phyloP scores from a whole-genome alignment of 2,797 vertebrate genomes.

The Gobionotothen gibberifrons region DNA sequence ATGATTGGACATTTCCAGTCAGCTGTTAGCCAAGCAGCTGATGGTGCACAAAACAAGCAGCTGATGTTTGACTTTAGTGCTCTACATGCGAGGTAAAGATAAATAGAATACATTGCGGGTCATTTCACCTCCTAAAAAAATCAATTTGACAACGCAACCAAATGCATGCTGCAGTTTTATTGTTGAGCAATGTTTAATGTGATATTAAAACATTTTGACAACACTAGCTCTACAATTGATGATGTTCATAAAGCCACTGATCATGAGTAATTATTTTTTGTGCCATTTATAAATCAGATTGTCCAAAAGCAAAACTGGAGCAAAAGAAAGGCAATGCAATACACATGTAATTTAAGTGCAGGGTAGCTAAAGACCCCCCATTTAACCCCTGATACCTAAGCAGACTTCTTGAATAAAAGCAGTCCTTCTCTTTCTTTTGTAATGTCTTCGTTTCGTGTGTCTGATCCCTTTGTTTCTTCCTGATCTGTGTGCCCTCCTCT shows the following conservation, averaged over 20 bases:
- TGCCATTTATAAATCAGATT: not conserved
- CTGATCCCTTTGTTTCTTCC: slow-evolving; percentile 27
- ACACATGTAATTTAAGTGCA: not conserved
- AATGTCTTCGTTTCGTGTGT: slow-evolving; percentile 19
- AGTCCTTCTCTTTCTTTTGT: slow-evolving; percentile 5
- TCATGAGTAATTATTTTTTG: not conserved
- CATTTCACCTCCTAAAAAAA: not conserved
- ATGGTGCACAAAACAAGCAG: not conserved
- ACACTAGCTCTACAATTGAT: not conserved
- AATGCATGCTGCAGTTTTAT: not conserved
- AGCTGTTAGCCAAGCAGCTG: not conserved
- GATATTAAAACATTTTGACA: not conserved
- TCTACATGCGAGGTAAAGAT: not conserved
- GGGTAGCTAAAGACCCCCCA: not conserved
- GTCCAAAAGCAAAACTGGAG: not conserved
- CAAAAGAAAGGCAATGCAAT: not conserved
- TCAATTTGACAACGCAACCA: not conserved
- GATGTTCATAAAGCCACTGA: not conserved
- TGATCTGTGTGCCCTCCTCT: slow-evolving; percentile 30
- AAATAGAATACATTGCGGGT: not conserved
- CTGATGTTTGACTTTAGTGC: not conserved
- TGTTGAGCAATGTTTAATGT: not conserved
- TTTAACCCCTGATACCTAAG: not conserved
- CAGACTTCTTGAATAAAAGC: slow-evolving; percentile 8
- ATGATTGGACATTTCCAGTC: not conserved